phyloP scores from a whole-genome alignment of 2,888 invertebrate species.

The Platycheirus rosarum region DNA sequence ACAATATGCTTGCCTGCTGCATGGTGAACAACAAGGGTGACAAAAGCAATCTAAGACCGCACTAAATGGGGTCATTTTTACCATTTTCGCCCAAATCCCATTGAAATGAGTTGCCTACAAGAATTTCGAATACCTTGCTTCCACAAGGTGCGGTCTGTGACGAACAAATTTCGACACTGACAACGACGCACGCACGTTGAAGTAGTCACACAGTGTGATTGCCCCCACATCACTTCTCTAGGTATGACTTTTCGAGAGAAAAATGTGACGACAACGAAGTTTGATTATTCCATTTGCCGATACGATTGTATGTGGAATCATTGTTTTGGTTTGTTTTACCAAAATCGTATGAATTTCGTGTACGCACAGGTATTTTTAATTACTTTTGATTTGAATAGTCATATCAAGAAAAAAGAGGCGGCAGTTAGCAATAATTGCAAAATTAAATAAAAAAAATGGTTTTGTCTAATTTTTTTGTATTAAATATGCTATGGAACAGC shows the following conservation, averaged over 20 bases:
- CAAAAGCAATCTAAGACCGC: slow-evolving; percentile 77
- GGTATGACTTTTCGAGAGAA: slow-evolving; percentile 49
- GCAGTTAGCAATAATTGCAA: slow-evolving; percentile 33
- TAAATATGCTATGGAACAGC: slow-evolving; percentile 44
- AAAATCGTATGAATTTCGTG: slow-evolving; percentile 64
- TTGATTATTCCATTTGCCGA: slow-evolving; percentile 56
- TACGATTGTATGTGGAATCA: slow-evolving; percentile 49
- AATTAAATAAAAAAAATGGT: slow-evolving; percentile 31
- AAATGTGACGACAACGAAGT: slow-evolving; percentile 55
- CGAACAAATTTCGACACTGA: slow-evolving; percentile 67
- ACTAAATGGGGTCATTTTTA: slow-evolving; percentile 76
- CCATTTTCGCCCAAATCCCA: slow-evolving; percentile 49
- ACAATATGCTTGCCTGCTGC: slow-evolving; percentile 76
- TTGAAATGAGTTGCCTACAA: not conserved
- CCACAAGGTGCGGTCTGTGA: slow-evolving; percentile 47
- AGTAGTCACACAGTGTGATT: slow-evolving; percentile 46
- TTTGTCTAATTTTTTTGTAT: slow-evolving; percentile 46
- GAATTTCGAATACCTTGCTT: not conserved
- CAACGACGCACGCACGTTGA: slow-evolving; percentile 49
- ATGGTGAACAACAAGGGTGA: slow-evolving; percentile 76
- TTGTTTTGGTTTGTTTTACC: slow-evolving; percentile 64
- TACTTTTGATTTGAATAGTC: slow-evolving; percentile 36
- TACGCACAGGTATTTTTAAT: slow-evolving; percentile 70
- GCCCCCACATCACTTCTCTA: slow-evolving; percentile 29
- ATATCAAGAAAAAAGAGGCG: slow-evolving; percentile 39